phyloP scores from a whole-genome alignment of 2,797 vertebrate genomes.

The Acanthurus leucopareius region DNA sequence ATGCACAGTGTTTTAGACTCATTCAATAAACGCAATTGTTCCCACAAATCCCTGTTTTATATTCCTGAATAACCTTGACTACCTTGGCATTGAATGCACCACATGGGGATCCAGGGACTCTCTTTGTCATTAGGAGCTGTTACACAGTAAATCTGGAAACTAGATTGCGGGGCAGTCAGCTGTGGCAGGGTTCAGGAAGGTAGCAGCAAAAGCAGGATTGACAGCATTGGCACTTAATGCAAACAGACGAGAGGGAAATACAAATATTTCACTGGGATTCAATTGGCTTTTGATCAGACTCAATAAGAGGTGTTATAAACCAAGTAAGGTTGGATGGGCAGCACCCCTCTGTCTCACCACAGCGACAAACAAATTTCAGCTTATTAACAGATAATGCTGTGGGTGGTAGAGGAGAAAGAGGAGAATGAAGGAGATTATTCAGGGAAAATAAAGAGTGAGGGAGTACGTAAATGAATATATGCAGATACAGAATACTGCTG shows the following conservation, averaged over 20 bases:
- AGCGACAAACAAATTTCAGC: conserved; percentile 76
- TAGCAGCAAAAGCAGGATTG: conserved; percentile 66
- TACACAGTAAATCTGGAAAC: conserved; percentile 82
- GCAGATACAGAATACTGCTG: conserved; percentile 66
- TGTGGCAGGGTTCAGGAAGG: conserved; percentile 76
- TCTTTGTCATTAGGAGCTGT: conserved; percentile 81
- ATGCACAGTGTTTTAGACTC: conserved; percentile 54
- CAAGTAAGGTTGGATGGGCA: conserved; percentile 60
- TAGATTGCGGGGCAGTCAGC: conserved; percentile 82
- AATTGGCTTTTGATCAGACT: conserved; percentile 81
- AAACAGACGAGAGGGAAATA: conserved; percentile 80
- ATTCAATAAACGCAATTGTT: conserved; percentile 71
- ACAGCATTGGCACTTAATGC: conserved; percentile 76
- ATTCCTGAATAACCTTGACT: conserved; percentile 81
- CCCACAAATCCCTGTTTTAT: conserved; percentile 75
- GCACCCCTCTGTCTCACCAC: conserved; percentile 52
- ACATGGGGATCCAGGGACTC: conserved; percentile 76
- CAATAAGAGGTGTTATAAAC: conserved; percentile 73
- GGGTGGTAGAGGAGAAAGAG: conserved; percentile 68
- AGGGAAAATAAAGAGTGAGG: conserved; percentile 70
- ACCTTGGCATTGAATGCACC: conserved; percentile 67
- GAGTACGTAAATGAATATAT: conserved; percentile 73
- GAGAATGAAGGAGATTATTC: conserved; percentile 65
- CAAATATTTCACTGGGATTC: conserved; percentile 82
- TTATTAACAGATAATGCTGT: conserved; percentile 79